Base-by-base conservation (phyloP, 2,797 vertebrate genomes). In the Siniperca obscura region DNA sequence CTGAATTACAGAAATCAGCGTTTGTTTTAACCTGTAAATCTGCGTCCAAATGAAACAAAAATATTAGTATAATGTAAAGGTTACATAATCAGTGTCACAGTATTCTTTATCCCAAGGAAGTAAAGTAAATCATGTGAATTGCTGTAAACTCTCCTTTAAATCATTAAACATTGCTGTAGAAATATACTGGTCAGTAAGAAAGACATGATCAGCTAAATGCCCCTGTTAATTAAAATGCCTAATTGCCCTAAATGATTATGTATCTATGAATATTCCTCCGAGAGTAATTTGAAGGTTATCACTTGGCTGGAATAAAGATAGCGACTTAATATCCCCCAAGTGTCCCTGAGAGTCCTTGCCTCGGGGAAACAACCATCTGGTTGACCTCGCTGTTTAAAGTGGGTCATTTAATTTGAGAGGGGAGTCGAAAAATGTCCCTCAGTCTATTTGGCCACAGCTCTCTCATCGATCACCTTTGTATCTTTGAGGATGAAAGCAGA, bases 291-390 rank as follows among this genome's bases (percentile, higher is more conserved):
- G 87, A 90, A 93, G 87, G 89, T 89, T 93, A 78, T 88, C 83
- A 65, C 88, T 91, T 87, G 78, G 77, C 76, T n/a, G 2, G 78
- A 83, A 70, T 82, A 79, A 80, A 86, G 82, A 91, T 74, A 72
- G 87, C 52, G 36, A 38, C 66, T 73, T 85, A 81, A 90, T 88
- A 70, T 87, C 85, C 84, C 87, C 85, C 36, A 42, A 89, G 79
- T 90, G 89, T 89, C 84, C 87, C 81, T 84, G 68, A 74, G 85
- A 87, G 91, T 87, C 87, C 80, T 91, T 90, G 92, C 92, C 87
- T 89, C 27, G 2, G 85, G 90, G 83, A 90, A 78, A 69, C 86
- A 78, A 82, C 88, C 94, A 92, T 94, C 93, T 95, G 94, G 86
- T 91, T 90, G 84, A 91, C 90, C 90, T 85, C 13, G 4, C 78